Conservation (phyloP, 2,113 vertebrate genomes). For the Mohoua ochrocephala region DNA sequence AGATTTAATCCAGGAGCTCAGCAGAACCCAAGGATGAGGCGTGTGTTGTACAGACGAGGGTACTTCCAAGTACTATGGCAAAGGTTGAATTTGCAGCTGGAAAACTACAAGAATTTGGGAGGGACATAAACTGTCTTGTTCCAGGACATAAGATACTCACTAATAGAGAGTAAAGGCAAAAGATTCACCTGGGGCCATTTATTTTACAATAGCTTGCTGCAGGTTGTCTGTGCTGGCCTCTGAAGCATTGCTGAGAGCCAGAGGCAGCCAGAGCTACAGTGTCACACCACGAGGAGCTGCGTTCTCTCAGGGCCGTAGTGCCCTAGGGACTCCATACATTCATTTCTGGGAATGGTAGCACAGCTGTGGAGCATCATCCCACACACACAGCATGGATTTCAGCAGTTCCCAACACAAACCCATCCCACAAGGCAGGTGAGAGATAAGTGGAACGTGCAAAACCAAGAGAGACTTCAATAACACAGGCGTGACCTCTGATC, state of each 20-base stretch:
- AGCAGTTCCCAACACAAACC: neutral
- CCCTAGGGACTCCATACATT: neutral
- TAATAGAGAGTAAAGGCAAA: neutral
- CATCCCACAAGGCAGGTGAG: neutral
- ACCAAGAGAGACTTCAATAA: neutral
- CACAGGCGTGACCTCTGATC: neutral
- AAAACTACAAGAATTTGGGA: neutral
- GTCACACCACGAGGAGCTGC: neutral
- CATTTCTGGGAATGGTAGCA: neutral
- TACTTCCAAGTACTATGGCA: neutral
- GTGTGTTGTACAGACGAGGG: fast-evolving
- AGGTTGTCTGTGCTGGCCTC: neutral
- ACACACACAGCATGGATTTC: neutral
- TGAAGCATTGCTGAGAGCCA: neutral
- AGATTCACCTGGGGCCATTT: neutral
- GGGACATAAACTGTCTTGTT: neutral
- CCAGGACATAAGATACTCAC: neutral
- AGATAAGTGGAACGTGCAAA: neutral
- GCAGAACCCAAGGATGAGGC: neutral
- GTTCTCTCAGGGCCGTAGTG: neutral
- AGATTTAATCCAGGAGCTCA: neutral
- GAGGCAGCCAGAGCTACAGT: neutral
- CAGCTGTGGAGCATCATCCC: neutral
- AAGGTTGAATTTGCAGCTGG: neutral
- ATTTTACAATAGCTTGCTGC: neutral